Percentiles rank a stretch among this genome's conserved stretches.
These are phyloP conservation scores for Chrysemys picta DNA, from an alignment of 2,113 vertebrate genomes.

Conservation along the genomic window DNA sequence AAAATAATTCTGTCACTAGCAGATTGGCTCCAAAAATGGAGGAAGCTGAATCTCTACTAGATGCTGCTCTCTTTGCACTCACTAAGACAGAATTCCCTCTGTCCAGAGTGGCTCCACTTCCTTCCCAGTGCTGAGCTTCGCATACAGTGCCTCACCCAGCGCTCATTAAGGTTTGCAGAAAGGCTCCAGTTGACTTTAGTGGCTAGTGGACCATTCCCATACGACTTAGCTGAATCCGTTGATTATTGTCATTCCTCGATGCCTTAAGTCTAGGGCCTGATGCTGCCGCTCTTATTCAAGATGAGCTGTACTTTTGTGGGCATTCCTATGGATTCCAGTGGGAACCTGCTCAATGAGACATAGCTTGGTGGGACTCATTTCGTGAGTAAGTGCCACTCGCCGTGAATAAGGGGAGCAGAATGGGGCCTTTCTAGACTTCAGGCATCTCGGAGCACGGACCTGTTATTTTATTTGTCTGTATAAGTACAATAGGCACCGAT, in stretches of 20 bases:
- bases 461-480: fast-evolving
- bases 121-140: neutral
- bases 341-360: neutral
- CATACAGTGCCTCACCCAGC: too few species aligned
- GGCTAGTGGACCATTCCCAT: neutral
- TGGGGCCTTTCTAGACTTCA: neutral
- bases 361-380: neutral
- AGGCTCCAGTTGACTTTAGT: neutral
- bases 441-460: fast-evolving
- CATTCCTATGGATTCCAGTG: neutral
- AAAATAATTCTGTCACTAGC: too few species aligned
- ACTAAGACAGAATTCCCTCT: neutral
- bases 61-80: fast-evolving
- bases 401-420: fast-evolving
- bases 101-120: neutral
- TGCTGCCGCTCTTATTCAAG: neutral
- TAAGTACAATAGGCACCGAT: fast-evolving
- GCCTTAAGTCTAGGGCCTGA: neutral
- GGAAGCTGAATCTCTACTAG: fast-evolving
- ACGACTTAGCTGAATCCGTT: neutral
- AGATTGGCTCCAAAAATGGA: fast-evolving
- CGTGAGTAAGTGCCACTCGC: neutral
- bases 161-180: neutral
- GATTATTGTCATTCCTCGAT: neutral
- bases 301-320: neutral